Base-by-base conservation (phyloP, 2,797 vertebrate genomes). In the Hoplostethus mediterraneus region DNA sequence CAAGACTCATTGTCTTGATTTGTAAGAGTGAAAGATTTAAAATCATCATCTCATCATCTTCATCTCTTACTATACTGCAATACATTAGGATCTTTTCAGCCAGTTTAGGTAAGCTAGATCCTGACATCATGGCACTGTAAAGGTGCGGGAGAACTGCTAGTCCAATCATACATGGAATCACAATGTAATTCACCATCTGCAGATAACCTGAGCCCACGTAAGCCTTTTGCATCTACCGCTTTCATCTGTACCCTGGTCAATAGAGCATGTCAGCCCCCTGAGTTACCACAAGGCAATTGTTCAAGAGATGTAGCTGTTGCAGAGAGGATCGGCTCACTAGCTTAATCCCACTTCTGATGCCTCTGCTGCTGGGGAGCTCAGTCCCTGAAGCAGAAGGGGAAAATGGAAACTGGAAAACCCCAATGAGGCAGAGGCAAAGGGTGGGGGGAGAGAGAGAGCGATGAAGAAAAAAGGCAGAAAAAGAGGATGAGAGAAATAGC, bases 81-180 rank as follows among this genome's bases (percentile, higher is more conserved):
- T 63, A 42, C 25, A 61, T 21, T 3, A 11, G 5, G 7, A 52
- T 25, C 11, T 42, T 6, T 16, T 44, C 11, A 12, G 14, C 45
- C 16, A 47, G 38, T 54, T 31, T 9, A 48, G 25, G 7, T 13
- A 16, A 17, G 30, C 3, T n/a, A 33, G 5, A 31, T 30, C 25
- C 45, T 5, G 44, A 11, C 3, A 56, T 56, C 16, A 38, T 36
- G 14, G 7, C 7, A 7, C 16, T 17, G 6, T n/a, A 33, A 7
- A 5, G 45, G 31, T 17, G 5, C 9, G 14, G 57, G 4, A 71
- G 11, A 13, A 11, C 3, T 16, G 30, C 25, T 36, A 58, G 66
- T 78, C 28, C 56, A 66, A 60, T 78, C 54, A 76, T 60, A 71
- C 25, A 64, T 31, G 6, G 33, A 70, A 53, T 14, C 63, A 61